Conservation (phyloP, 2,797 vertebrate genomes). For the Dromococcyx pavoninus region DNA sequence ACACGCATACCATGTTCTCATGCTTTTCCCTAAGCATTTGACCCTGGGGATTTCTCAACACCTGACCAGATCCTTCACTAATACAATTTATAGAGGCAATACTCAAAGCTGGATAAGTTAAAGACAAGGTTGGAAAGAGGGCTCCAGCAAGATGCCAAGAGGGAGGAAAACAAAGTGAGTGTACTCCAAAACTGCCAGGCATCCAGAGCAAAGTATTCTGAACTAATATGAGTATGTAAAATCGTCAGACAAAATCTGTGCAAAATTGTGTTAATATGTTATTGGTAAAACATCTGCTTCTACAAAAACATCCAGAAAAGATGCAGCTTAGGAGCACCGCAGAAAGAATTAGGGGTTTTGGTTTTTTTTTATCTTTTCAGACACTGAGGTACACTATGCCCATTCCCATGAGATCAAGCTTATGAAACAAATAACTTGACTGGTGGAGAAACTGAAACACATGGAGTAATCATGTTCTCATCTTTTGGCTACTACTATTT, state of each 20-base stretch:
- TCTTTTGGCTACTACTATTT: conserved; percentile 10
- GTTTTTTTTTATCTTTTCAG: conserved; percentile 19
- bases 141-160: background rate
- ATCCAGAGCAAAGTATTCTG: background rate
- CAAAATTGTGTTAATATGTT: background rate
- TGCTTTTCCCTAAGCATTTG: background rate
- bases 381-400: background rate
- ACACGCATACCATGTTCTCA: accelerated
- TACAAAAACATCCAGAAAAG: background rate
- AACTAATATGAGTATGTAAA: background rate
- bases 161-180: background rate
- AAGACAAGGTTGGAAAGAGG: background rate
- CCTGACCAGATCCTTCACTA: background rate
- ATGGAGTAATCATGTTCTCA: conserved; percentile 11
- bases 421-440: conserved; percentile 56
- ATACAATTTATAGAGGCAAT: background rate
- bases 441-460: conserved; percentile 53
- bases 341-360: background rate
- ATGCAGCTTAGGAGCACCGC: background rate
- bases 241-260: background rate
- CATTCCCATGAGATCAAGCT: conserved; percentile 3
- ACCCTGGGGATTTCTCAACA: background rate
- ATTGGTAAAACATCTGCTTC: background rate
- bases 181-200: background rate
- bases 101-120: background rate